Percentiles rank a stretch among this genome's conserved stretches.
These are phyloP conservation scores for Jacana jacana DNA, from an alignment of 2,113 vertebrate genomes.

Conservation along the genomic window DNA sequence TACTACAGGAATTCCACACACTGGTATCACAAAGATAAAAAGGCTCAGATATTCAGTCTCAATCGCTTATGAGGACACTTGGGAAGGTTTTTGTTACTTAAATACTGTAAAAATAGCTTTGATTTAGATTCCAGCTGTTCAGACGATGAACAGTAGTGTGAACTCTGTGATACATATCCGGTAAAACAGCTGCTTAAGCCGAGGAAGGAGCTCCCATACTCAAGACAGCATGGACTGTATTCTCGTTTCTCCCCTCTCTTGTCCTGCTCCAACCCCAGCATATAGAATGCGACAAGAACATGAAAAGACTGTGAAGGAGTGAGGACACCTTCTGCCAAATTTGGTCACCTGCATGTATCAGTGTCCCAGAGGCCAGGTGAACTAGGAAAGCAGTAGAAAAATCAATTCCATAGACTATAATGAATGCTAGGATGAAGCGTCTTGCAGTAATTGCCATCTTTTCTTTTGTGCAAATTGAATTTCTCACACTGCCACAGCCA, in stretches of 20 bases:
- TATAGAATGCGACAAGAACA: not conserved
- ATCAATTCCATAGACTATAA: not conserved
- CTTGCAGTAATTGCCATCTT: not conserved
- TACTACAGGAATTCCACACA: not conserved
- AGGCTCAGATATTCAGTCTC: not conserved
- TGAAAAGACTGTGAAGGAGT: not conserved
- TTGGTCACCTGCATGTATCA: not conserved
- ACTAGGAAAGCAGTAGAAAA: not conserved
- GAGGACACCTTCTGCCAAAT: not conserved
- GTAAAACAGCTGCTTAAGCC: not conserved
- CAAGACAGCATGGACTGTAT: not conserved
- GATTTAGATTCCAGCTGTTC: not conserved
- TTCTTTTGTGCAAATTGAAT: not conserved
- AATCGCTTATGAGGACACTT: not conserved
- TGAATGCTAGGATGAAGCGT: not conserved
- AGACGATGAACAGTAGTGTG: not conserved
- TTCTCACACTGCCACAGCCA: not conserved
- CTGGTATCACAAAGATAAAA: not conserved
- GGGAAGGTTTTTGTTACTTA: not conserved
- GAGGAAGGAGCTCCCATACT: not conserved
- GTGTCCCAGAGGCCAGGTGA: not conserved
- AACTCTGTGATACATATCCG: not conserved
- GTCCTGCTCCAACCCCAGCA: not conserved
- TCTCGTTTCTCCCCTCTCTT: not conserved
- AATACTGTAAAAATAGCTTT: not conserved